Base-by-base conservation (phyloP, 2,888 invertebrate species). In the Morpho deidamia region DNA sequence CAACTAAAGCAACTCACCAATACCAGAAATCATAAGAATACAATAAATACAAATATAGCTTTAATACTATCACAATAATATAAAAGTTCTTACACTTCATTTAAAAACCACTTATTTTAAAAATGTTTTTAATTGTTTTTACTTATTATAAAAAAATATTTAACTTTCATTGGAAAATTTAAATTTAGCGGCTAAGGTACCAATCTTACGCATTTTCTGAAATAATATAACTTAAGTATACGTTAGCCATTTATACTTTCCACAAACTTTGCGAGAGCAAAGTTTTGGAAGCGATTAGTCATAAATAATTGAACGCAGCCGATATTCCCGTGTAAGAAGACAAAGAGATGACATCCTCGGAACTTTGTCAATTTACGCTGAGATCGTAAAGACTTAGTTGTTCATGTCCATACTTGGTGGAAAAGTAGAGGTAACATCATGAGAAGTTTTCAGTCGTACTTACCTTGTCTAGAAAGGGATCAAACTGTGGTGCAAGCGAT, bases 401-500 rank as follows among this genome's bases (percentile, higher is more conserved):
- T 78, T 79, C 75, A 74, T 81, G 81, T 82, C 78, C 75, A 78
- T 77, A 75, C 74, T 78, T 74, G 71, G 72, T 71, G 71, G 74
- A 80, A 84, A 87, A 85, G 83, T 81, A 76, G 77, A 80, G 71
- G 81, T 76, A 79, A 77, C 81, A 78, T 83, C 76, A 75, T 78
- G 79, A 74, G 81, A 84, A 88, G 81, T 88, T 87, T 81, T 74
- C 74, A 83, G 73, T 82, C 74, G 80, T 84, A 83, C 87, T 86
- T 88, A 83, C 84, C 81, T 82, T 83, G 86, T 87, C 86, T 85
- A 81, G 84, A 78, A 81, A 82, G 78, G 85, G 87, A 88, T 88
- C 86, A 86, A 85, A 85, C 82, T 87, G 86, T 68, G 82, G 84
- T 84, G 85, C 89, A 88, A 85, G 86, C 86, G 71, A 88, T 89